Evolutionary conservation across 2,797 vertebrate genomes (phyloP).

Genomic region (Chelidonichthys spinosus): DNA sequence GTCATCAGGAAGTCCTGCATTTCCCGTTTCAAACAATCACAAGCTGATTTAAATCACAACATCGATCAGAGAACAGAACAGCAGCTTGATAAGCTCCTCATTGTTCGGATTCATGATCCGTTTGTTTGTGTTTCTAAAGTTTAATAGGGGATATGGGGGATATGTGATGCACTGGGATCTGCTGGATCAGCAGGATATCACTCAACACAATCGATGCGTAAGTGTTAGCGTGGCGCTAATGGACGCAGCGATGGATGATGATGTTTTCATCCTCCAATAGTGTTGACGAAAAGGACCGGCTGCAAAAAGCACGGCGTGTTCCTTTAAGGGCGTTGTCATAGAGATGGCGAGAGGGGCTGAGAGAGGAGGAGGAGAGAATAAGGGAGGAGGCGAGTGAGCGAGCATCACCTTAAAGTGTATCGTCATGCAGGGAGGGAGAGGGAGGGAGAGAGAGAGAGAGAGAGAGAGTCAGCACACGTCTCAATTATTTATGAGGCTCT

Average conservation of each 20-base stretch:
- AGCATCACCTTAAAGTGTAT: slow-evolving; percentile 53
- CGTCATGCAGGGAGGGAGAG: slow-evolving; percentile 33
- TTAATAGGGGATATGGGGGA: no score
- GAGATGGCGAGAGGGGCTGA: slow-evolving; percentile 30
- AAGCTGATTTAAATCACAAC: no score
- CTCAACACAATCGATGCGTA: slow-evolving; percentile 15
- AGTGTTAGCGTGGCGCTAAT: slow-evolving; percentile 21
- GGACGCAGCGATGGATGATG: background rate
- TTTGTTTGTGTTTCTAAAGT: no score
- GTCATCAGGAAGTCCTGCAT: no score
- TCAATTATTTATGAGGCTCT: slow-evolving; percentile 59
- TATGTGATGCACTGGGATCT: no score
- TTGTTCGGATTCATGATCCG: no score
- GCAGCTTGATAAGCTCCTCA: no score
- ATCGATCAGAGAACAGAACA: no score
- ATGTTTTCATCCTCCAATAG: background rate
- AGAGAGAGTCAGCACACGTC: slow-evolving; percentile 33
- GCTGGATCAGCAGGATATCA: background rate
- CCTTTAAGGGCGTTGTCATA: slow-evolving; percentile 57
- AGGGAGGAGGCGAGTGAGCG: background rate
- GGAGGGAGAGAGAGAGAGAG: background rate
- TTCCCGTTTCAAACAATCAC: no score
- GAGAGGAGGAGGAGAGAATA: background rate
- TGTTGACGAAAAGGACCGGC: background rate
- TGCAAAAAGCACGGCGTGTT: background rate